A percentile compares a stretch with the other conserved stretches of the same genome.
phyloP scores from a whole-genome alignment of 1,140 invertebrate species.

The Alviniconcha marisindica region DNA sequence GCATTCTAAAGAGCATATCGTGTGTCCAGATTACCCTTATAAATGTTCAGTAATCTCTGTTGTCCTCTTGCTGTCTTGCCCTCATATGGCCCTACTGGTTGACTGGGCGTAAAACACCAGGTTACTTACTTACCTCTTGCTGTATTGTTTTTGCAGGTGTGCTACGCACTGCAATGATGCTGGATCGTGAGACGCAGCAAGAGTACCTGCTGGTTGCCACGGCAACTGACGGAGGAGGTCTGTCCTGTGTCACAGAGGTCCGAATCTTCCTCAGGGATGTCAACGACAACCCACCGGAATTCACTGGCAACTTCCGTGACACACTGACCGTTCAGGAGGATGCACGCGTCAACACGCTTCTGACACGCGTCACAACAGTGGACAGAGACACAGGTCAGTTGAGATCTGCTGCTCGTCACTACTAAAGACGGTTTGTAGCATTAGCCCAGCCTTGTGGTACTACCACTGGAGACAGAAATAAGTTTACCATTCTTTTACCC shows the following conservation, averaged over 20 bases:
- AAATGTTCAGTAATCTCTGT: too few relatives aligned
- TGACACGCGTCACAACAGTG: constrained; percentile 75
- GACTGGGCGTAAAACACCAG: too few relatives aligned
- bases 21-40: too few relatives aligned
- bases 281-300: constrained; percentile 83
- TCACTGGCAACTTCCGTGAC: constrained; percentile 56
- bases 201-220: constrained; percentile 65
- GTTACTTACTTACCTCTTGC: too few relatives aligned
- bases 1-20: too few relatives aligned
- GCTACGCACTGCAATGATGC: constrained; percentile 63
- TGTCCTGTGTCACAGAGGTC: constrained; percentile 82
- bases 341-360: constrained; percentile 75
- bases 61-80: too few relatives aligned
- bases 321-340: constrained; percentile 66
- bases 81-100: too few relatives aligned
- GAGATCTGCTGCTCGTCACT: too few relatives aligned
- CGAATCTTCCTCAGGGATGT: constrained; percentile 74
- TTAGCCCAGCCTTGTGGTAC: too few relatives aligned
- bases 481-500: too few relatives aligned
- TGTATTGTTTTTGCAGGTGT: constrained; percentile 71
- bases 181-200: constrained; percentile 70
- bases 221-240: constrained; percentile 71
- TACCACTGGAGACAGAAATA: too few relatives aligned
- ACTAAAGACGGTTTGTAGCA: too few relatives aligned
- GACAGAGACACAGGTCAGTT: constrained; percentile 75